phyloP scores from a whole-genome alignment of 2,113 vertebrate species.

The Nipponia nippon region DNA sequence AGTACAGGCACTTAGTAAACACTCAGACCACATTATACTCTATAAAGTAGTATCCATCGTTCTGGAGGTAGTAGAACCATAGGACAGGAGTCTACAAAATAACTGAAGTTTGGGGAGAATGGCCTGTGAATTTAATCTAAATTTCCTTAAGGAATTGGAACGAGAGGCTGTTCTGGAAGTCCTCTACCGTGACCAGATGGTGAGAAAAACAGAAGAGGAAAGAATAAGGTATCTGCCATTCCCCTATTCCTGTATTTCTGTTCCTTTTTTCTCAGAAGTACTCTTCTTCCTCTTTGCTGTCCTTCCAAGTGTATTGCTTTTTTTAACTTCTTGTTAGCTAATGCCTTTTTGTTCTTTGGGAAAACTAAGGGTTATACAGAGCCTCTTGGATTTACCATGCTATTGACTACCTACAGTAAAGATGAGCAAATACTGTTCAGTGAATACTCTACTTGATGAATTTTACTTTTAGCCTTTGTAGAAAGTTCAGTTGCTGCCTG shows the following conservation, averaged over 20 bases:
- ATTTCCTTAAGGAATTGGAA: conserved; percentile 80
- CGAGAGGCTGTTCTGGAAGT: conserved; percentile 84
- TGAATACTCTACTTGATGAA: not conserved
- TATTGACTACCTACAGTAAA: not conserved
- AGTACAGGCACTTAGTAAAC: not conserved
- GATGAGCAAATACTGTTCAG: not conserved
- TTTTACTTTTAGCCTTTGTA: not conserved
- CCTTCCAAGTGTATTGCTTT: not conserved
- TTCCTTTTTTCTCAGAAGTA: not conserved
- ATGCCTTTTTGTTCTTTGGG: not conserved
- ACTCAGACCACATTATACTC: not conserved
- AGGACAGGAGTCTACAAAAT: not conserved
- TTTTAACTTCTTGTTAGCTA: not conserved
- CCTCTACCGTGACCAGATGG: conserved; percentile 81
- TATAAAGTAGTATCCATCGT: rapidly evolving
- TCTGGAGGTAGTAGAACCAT: not conserved
- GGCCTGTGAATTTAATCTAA: conserved; percentile 74
- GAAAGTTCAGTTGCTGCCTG: not conserved
- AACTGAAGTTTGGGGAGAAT: conserved; percentile 35
- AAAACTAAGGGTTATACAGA: not conserved
- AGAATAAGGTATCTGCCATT: conserved; percentile 78
- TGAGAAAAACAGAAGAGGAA: conserved; percentile 82
- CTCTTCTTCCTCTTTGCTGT: not conserved
- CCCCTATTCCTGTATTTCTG: not conserved
- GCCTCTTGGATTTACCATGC: not conserved